A percentile compares a stretch with the other conserved stretches of the same genome.
These are phyloP conservation scores for Drosophila diplacantha DNA, from an alignment of 2,888 invertebrate species.

Conservation along the genomic window DNA sequence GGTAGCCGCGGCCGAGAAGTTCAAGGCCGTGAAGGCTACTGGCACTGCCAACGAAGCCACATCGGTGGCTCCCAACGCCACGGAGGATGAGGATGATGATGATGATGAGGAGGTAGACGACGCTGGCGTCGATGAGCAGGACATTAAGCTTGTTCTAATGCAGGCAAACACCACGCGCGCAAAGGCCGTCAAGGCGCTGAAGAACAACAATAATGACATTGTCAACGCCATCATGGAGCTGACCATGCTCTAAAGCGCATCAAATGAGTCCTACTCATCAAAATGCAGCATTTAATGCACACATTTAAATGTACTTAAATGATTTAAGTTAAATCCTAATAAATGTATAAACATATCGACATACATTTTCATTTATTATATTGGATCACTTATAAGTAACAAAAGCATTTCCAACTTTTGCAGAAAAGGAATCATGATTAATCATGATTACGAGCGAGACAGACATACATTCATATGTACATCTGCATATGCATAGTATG, in stretches of 20 bases:
- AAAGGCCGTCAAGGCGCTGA: slow-evolving; percentile 95
- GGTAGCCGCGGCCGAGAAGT: slow-evolving; percentile 98
- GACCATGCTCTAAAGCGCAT: slow-evolving; percentile 79
- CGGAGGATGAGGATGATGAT: slow-evolving; percentile 95
- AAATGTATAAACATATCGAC: no score
- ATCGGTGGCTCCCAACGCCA: slow-evolving; percentile 90
- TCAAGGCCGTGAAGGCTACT: slow-evolving; percentile 94
- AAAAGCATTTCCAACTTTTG: not conserved
- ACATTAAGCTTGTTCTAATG: slow-evolving; percentile 98
- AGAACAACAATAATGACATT: slow-evolving; percentile 98
- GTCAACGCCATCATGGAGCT: slow-evolving; percentile 99
- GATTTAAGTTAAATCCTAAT: no score
- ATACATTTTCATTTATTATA: not conserved
- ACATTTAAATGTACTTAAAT: not conserved
- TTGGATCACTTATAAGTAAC: not conserved
- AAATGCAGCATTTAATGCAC: not conserved
- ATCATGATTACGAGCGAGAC: not conserved
- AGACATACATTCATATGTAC: no score
- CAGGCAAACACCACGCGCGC: slow-evolving; percentile 97
- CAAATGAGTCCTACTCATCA: not conserved
- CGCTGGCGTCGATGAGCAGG: slow-evolving; percentile 97
- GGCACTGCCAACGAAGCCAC: no score
- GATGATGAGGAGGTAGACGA: slow-evolving; percentile 94
- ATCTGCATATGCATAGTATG: no score
- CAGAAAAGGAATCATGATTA: not conserved